phyloP scores from a whole-genome alignment of 2,797 vertebrate species.

The Muscicapa comitata region DNA sequence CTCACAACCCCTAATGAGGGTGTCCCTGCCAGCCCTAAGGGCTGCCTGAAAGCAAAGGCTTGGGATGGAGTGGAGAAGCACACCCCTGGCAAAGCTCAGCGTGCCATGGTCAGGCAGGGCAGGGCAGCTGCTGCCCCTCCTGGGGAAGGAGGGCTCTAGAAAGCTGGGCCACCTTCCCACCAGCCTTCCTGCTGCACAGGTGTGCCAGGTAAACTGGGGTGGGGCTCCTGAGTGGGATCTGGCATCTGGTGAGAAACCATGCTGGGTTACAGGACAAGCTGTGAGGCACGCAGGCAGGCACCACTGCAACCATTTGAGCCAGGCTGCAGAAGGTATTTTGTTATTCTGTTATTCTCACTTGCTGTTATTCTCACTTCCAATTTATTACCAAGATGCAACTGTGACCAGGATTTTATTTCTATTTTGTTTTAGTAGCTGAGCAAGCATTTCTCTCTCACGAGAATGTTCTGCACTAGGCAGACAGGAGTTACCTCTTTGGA shows the following conservation, averaged over 20 bases:
- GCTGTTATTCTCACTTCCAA: background rate
- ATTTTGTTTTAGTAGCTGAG: background rate
- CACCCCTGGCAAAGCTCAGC: fast-evolving
- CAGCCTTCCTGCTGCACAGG: background rate
- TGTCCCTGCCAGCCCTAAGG: background rate
- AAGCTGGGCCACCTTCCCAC: background rate
- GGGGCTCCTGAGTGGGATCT: background rate
- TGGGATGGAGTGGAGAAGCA: background rate
- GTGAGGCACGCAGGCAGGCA: background rate
- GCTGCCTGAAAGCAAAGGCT: background rate
- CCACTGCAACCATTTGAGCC: background rate
- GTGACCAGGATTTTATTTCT: background rate
- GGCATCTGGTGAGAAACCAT: fast-evolving
- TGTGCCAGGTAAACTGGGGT: fast-evolving
- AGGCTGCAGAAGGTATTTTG: background rate
- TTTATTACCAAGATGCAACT: background rate
- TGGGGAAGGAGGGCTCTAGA: background rate
- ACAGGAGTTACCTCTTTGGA: background rate
- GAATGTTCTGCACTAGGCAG: background rate
- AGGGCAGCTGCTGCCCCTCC: background rate
- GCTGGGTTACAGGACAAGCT: background rate
- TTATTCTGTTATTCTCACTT: background rate
- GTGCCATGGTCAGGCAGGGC: background rate
- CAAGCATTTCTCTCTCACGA: background rate
- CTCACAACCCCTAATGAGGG: background rate